Base-by-base conservation (phyloP, 2,888 invertebrate species). In the Tenthredo notha region DNA sequence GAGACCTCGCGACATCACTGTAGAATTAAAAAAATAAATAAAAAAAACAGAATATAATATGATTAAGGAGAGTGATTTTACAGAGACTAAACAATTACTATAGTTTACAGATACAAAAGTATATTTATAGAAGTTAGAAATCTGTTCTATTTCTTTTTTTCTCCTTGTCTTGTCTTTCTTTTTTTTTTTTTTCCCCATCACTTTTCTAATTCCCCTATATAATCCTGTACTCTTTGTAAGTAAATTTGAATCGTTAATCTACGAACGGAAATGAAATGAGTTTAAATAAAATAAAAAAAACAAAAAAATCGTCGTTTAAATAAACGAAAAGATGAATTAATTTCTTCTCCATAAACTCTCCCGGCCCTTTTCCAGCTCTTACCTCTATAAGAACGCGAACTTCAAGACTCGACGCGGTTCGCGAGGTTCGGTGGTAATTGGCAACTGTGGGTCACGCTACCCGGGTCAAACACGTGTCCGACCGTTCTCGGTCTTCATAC, bases 381-480 rank as follows among this genome's bases (percentile, higher is more conserved):
- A 21, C 61, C 12, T 61, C 61, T 25, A 10, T 25, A 12, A 61
- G 25, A 61, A 61, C 25, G 10, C 25, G 10, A 61, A 61, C 61
- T 61, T 61, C 12, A 25, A 25, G 12, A 6, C 54, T 54, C 18
- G 18, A 12, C 12, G 15, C 47, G 47, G 12, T 47, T 47, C 6
- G 50, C 50, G 29, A 9, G 54, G 25, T 33, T 43, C 33, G 50
- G 18, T n/a, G 47, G 54, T 54, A 33, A 54, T 77, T 33, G 77
- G 10, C 18, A 10, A 15, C 50, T 3, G 77, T 54, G 54, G 77
- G 77, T 77, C 77, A 77, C 77, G 77, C 29, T 54, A 54, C 77
- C 29, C 50, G 29, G 77, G 77, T 77, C 77, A 77, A 77, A 77
- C 77, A 77, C 77, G 77, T 77, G 77, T 77, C 43, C 50, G 50